These are phyloP conservation scores for Trichoplusia ni DNA, from an alignment of 1,140 invertebrate species.

Conservation along the genomic window DNA sequence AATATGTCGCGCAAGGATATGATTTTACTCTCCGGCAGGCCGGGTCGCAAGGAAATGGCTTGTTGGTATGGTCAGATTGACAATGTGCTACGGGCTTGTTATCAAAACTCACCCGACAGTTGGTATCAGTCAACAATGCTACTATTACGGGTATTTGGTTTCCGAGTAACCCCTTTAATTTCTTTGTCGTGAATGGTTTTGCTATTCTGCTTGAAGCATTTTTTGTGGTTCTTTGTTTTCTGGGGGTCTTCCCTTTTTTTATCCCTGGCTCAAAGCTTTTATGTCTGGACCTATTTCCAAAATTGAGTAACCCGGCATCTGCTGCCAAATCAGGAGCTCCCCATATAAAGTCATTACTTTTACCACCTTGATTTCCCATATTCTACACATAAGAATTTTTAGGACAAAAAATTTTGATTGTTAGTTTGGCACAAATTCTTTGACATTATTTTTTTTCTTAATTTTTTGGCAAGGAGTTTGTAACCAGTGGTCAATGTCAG, in stretches of 20 bases:
- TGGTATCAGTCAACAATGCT: constrained; percentile 30
- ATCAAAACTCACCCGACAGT: background rate
- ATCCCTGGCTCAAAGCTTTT: constrained; percentile 14
- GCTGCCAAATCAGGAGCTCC: background rate
- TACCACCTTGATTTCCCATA: constrained; percentile 45
- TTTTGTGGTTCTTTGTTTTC: constrained; percentile 16
- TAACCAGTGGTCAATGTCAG: background rate
- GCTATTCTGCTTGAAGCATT: background rate
- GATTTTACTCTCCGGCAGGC: constrained; percentile 35
- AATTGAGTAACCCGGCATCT: background rate
- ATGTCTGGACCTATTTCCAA: constrained; percentile 9
- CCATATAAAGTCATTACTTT: background rate
- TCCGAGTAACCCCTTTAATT: constrained; percentile 35
- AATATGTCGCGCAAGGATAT: constrained; percentile 47
- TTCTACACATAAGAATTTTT: background rate
- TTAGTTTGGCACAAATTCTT: background rate
- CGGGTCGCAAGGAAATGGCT: constrained; percentile 11
- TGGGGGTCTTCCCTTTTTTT: constrained; percentile 16
- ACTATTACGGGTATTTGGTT: constrained; percentile 45
- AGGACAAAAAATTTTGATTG: constrained; percentile 8
- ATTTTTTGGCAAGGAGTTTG: background rate
- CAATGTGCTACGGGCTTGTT: constrained; percentile 2
- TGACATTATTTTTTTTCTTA: background rate
- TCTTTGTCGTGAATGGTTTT: constrained; percentile 22
- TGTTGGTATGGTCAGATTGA: constrained; percentile 20